Percentiles rank a stretch among this genome's conserved stretches.
Evolutionary conservation across 2,113 vertebrate species (phyloP).

Genomic region (sheep (Ovis aries)): DNA sequence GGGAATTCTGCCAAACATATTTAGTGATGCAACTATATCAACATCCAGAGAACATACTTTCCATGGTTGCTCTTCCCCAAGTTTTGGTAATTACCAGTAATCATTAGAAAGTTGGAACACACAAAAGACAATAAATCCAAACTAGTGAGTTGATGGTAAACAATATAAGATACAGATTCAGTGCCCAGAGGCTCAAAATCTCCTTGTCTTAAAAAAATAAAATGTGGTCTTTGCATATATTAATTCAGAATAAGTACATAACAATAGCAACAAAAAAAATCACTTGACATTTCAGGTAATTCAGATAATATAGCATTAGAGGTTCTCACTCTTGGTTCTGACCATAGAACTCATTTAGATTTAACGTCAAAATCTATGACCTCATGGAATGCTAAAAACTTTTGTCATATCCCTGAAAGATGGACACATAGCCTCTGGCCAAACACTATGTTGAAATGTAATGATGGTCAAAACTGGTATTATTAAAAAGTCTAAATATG

Average conservation of each 20-base stretch:
- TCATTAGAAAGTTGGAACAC: background rate
- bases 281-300: background rate
- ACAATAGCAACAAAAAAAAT: background rate
- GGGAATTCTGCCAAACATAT: background rate
- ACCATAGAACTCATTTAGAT: background rate
- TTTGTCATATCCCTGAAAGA: background rate
- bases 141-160: background rate
- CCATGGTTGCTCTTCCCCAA: background rate
- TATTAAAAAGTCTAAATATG: background rate
- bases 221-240: background rate
- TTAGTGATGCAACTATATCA: background rate
- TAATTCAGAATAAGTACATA: background rate
- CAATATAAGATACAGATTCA: background rate
- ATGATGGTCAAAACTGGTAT: background rate
- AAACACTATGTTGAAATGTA: background rate
- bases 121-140: background rate
- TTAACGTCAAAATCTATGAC: background rate
- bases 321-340: background rate
- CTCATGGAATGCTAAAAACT: background rate
- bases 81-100: background rate
- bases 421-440: background rate
- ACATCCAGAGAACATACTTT: background rate
- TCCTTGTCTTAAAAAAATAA: background rate
- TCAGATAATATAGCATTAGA: background rate
- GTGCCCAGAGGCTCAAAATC: background rate